Percentiles rank a stretch among this genome's conserved stretches.
These are phyloP conservation scores for Actinopyga echinites DNA, from an alignment of 53 echinoderm and acorn worm genomes.

Conservation along the genomic window DNA sequence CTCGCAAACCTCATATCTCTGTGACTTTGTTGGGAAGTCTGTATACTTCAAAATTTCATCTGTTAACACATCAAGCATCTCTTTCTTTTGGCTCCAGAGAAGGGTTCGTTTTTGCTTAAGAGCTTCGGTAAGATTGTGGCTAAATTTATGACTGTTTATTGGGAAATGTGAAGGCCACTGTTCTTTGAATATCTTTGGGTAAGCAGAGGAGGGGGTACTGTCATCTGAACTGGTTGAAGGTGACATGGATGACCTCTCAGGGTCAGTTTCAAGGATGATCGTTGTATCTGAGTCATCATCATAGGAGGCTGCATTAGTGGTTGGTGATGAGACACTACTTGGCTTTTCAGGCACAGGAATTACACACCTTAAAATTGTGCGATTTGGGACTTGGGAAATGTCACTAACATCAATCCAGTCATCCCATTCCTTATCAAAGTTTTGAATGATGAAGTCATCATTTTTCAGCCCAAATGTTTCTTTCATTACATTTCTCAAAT, in stretches of 20 bases:
- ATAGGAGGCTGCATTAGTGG: not conserved
- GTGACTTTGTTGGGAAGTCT: not conserved
- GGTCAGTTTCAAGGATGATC: not conserved
- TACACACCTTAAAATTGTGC: conserved; percentile 1
- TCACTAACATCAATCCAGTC: conserved; percentile 10
- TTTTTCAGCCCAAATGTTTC: not conserved
- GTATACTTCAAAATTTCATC: conserved; percentile 20
- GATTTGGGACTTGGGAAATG: conserved; percentile 1
- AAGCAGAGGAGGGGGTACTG: not conserved
- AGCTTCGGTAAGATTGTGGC: not conserved
- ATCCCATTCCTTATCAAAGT: conserved; percentile 20
- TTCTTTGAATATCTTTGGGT: not conserved
- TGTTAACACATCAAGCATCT: not conserved
- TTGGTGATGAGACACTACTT: not conserved
- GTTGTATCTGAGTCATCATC: not conserved
- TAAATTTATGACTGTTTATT: not conserved
- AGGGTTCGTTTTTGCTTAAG: not conserved
- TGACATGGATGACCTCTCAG: not conserved
- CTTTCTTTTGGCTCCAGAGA: conserved; percentile 13
- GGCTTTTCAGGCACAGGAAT: not conserved
- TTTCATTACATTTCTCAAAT: not conserved
- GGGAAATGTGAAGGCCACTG: not conserved
- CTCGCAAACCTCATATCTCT: not conserved
- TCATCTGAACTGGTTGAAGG: not conserved
- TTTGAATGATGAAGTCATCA: not conserved